phyloP scores from a whole-genome alignment of 92 coral and sea anemone genomes.

The Zoanthus solanderi region DNA sequence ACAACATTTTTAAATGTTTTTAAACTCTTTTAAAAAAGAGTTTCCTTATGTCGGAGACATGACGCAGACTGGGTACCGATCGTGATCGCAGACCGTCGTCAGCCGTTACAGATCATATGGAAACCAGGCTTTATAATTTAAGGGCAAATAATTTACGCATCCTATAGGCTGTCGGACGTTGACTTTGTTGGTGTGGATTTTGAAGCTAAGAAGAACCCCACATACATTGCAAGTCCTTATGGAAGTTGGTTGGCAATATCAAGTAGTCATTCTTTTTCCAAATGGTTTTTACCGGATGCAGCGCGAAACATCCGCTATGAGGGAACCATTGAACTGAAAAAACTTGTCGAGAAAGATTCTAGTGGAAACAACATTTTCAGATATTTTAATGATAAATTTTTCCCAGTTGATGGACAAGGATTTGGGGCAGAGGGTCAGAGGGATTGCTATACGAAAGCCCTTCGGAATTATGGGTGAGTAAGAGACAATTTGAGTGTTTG shows the following conservation, averaged over 20 bases:
- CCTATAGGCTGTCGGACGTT: constrained; percentile 71
- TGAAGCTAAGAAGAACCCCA: constrained; percentile 65
- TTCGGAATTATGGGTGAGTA: constrained; percentile 92
- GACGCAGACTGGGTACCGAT: too few species aligned
- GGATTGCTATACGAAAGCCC: constrained; percentile 90
- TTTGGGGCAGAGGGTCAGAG: constrained; percentile 96
- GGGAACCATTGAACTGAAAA: constrained; percentile 69
- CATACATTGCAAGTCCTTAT: constrained; percentile 86
- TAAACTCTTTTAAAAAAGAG: too few species aligned
- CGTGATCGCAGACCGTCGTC: not conserved
- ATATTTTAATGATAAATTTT: constrained; percentile 74
- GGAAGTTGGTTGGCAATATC: constrained; percentile 92
- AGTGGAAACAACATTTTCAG: constrained; percentile 77
- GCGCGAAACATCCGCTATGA: constrained; percentile 70
- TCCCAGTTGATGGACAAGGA: constrained; percentile 96
- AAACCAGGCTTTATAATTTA: not conserved
- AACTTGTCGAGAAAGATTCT: constrained; percentile 72
- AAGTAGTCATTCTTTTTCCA: constrained; percentile 66
- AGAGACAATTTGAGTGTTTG: not conserved
- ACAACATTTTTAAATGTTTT: too few species aligned
- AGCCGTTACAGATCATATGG: too few species aligned
- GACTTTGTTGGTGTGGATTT: constrained; percentile 85
- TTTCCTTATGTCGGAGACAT: too few species aligned
- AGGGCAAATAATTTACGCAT: too few species aligned
- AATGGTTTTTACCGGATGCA: constrained; percentile 81